phyloP scores from a whole-genome alignment of 2,113 vertebrate species.

The Alethe castanea region DNA sequence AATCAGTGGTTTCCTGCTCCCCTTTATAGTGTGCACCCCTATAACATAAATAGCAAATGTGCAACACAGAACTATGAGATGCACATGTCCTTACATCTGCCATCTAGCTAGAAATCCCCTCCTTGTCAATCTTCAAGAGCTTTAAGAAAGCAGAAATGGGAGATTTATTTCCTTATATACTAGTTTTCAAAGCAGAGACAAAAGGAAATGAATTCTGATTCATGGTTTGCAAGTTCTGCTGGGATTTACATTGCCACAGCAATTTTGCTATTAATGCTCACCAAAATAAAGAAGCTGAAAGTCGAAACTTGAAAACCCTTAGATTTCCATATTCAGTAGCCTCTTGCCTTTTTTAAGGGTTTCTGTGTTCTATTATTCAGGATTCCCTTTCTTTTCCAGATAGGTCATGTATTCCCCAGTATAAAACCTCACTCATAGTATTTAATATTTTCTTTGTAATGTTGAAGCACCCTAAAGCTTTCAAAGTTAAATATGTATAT shows the following conservation, averaged over 20 bases:
- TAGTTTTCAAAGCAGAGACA: background rate
- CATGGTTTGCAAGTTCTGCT: background rate
- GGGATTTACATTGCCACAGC: background rate
- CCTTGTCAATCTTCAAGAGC: background rate
- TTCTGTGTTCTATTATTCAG: slow-evolving; percentile 3
- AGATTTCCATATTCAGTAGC: background rate
- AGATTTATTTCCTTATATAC: background rate
- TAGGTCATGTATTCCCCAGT: background rate
- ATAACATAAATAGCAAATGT: background rate
- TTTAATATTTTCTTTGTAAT: background rate
- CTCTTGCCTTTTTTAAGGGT: background rate
- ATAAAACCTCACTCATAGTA: background rate
- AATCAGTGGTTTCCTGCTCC: background rate
- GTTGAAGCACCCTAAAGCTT: background rate
- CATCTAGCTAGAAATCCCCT: background rate
- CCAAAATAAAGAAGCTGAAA: background rate
- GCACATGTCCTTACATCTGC: background rate
- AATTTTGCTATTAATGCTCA: background rate
- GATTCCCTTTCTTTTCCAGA: background rate
- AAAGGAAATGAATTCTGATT: slow-evolving; percentile 9
- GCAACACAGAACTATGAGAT: background rate
- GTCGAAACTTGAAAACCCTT: background rate
- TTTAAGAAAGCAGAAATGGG: background rate
- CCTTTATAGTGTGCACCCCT: background rate
- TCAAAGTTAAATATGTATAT: background rate